Evolutionary conservation across 92 coral and sea anemone species (phyloP).

Genomic region (Umimayanthus chanpuru): DNA sequence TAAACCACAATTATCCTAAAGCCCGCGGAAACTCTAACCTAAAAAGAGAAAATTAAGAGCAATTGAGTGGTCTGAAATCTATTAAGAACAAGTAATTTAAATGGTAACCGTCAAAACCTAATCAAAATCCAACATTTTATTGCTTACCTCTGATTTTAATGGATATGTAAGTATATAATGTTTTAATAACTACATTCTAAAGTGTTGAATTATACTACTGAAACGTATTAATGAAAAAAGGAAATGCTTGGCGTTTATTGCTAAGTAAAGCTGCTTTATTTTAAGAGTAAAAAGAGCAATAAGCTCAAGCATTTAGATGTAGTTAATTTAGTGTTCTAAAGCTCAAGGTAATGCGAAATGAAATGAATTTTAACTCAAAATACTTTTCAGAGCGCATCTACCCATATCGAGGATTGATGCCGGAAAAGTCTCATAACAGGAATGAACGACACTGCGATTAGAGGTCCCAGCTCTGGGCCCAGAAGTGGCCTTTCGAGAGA

Average conservation of each 20-base stretch:
- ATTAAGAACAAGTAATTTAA: too few relatives aligned
- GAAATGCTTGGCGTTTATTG: not conserved
- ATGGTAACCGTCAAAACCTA: not conserved
- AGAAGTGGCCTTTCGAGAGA: not conserved
- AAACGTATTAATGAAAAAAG: not conserved
- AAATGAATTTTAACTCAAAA: too few relatives aligned
- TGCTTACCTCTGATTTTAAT: not conserved
- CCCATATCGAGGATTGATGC: not conserved
- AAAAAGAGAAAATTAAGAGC: not conserved
- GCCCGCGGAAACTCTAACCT: not conserved
- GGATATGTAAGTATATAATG: not conserved
- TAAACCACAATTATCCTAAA: not conserved
- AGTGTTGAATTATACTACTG: too few relatives aligned
- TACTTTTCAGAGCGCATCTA: not conserved
- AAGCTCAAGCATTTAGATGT: too few relatives aligned
- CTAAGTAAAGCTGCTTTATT: not conserved
- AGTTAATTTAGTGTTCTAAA: not conserved
- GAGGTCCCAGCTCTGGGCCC: not conserved
- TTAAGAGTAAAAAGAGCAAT: not conserved
- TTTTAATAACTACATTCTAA: too few relatives aligned
- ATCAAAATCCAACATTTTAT: too few relatives aligned
- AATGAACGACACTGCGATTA: not conserved
- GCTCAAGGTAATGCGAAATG: too few relatives aligned
- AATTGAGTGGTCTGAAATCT: not conserved
- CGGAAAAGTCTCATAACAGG: not conserved